Evolutionary conservation across 2,113 vertebrate species (phyloP), one percentile per base, ranked within the genome.

Genomic region (Tympanuchus pallidicinctus): DNA sequence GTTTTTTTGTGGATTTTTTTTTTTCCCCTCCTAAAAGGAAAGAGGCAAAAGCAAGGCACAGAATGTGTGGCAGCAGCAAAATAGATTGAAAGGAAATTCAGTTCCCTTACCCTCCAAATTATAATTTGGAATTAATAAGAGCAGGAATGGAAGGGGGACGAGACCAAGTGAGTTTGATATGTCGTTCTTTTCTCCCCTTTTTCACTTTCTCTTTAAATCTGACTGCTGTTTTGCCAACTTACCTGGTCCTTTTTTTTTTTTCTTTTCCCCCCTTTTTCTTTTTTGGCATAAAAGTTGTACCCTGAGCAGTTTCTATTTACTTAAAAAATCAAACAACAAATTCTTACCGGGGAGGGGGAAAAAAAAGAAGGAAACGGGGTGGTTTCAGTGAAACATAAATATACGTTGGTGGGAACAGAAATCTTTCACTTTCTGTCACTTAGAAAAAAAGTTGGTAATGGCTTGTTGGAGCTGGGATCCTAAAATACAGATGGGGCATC

Each of bases 381-480:
- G 84, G 79, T 72, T 94, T 90, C 3, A 2, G n/a, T 88, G 75
- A 61, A 92, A 95, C 95, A 94, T 86, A 95, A 86, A 75, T 81
- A 75, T 81, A 84, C 70, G 83, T 87, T 32, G 94, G 88, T 90
- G 66, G 93, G 79, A 82, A 64, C 17, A 95, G 86, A 79, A 92
- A 96, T 95, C 92, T 93, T 96, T 93, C 88, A 95, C 97, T 97
- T 97, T 97, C 82, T 96, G 92, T 91, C 95, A 97, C 96, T 97
- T 95, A 87, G 90, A 88, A 96, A 96, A 92, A 97, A 98, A 97
- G 97, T 98, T 98, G 95, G 97, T 97, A 96, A 96, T 95, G 91
- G 93, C 88, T 96, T 97, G 87, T 94, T 95, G 92, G 96, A 97
- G 96, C 93, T 92, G 65, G 94, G 95, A 95, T 96, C 94, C 94